phyloP scores from a whole-genome alignment of 2,888 invertebrate species.

The Phaedon cochleariae region DNA sequence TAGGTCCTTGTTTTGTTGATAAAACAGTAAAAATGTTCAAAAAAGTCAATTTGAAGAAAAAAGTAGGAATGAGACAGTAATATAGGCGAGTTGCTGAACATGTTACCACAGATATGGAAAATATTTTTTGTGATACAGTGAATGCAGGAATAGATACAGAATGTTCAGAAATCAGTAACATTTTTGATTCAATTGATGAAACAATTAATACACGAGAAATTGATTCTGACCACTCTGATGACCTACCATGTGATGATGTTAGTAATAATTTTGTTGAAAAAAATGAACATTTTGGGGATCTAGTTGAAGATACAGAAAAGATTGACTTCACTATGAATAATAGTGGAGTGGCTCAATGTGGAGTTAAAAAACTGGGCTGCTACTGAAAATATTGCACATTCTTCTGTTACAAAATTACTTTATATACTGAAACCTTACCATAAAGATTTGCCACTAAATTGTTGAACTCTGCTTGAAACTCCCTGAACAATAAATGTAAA shows the following conservation, averaged over 20 bases:
- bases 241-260: not conserved
- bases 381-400: slow-evolving; percentile 18
- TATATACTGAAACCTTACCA: slow-evolving; percentile 16
- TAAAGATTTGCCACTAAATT: slow-evolving; percentile 12
- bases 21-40: not conserved
- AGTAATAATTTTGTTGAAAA: slow-evolving; percentile 5
- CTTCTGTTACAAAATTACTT: slow-evolving; percentile 4
- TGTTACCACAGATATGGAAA: slow-evolving; percentile 2
- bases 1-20: no score
- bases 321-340: slow-evolving; percentile 2
- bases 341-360: not conserved
- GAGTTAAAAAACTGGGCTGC: slow-evolving; percentile 14
- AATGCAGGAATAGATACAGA: not conserved
- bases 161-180: slow-evolving; percentile 4
- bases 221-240: slow-evolving; percentile 6
- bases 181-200: slow-evolving; percentile 8
- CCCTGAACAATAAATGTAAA: slow-evolving; percentile 8
- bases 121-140: not conserved
- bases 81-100: slow-evolving; percentile 7
- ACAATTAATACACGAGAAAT: slow-evolving; percentile 9
- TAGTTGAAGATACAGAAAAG: not conserved
- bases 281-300: slow-evolving; percentile 4
- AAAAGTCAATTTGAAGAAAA: slow-evolving; percentile 3
- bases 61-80: slow-evolving; percentile 2
- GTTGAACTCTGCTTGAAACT: slow-evolving; percentile 19